These are phyloP conservation scores for Sternotherus odoratus DNA, from an alignment of 2,797 vertebrate genomes.

Conservation along the genomic window DNA sequence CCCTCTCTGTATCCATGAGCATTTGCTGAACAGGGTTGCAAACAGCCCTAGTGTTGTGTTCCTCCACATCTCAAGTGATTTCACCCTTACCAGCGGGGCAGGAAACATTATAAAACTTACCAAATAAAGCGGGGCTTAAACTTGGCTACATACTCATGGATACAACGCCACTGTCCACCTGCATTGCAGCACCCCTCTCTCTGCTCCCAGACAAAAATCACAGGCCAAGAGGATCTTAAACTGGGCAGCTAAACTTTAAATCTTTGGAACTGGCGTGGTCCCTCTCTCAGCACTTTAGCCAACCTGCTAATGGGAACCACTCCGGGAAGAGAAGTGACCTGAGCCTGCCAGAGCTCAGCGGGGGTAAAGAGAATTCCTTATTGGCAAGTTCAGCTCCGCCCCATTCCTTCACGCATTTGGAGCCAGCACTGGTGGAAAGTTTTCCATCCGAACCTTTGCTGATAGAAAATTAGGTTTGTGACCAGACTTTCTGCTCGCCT, in stretches of 20 bases:
- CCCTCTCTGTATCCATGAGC: neutral
- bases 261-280: neutral
- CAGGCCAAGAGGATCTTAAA: conserved; percentile 24
- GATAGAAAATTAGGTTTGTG: neutral
- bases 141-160: neutral
- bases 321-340: neutral
- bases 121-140: neutral
- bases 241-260: conserved; percentile 47
- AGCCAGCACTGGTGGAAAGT: conserved; percentile 59
- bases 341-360: neutral
- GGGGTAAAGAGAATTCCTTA: conserved; percentile 49
- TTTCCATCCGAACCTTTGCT: conserved; percentile 27
- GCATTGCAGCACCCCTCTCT: neutral
- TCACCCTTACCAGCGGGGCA: conserved; percentile 21
- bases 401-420: neutral
- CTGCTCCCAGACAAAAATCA: neutral
- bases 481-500: neutral
- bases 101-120: neutral
- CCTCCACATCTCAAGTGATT: neutral
- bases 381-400: conserved; percentile 46
- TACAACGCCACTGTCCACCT: conserved; percentile 31
- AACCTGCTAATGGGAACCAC: conserved; percentile 54
- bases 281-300: neutral
- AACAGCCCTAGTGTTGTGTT: neutral
- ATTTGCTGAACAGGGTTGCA: neutral